phyloP scores from a whole-genome alignment of 2,113 vertebrate species.

The Puma concolor region DNA sequence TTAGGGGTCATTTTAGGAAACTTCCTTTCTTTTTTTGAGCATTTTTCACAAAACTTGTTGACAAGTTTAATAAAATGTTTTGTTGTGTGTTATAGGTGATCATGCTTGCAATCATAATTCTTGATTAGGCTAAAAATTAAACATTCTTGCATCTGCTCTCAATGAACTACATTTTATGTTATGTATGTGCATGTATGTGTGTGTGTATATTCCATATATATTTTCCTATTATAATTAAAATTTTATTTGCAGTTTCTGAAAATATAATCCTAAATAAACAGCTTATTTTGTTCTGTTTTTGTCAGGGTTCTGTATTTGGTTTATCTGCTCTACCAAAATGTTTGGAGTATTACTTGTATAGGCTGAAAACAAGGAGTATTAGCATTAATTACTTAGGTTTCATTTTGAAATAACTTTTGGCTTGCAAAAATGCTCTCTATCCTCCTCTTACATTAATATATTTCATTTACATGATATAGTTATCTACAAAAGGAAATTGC shows the following conservation, averaged over 20 bases:
- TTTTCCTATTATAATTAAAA: not conserved
- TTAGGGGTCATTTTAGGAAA: not conserved
- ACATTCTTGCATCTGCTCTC: not conserved
- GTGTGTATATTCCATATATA: not conserved
- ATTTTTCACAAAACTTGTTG: not conserved
- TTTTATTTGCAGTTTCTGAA: not conserved
- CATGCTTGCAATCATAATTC: not conserved
- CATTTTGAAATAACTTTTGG: not conserved
- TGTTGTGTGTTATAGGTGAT: not conserved
- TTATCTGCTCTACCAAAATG: not conserved
- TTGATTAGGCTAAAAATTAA: not conserved
- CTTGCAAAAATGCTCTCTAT: not conserved
- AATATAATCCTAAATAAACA: not conserved
- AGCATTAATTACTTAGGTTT: not conserved
- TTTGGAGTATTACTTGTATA: not conserved
- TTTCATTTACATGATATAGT: not conserved
- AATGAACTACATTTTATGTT: not conserved
- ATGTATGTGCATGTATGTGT: not conserved
- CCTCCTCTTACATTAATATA: not conserved
- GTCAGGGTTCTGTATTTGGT: not conserved
- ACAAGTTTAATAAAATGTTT: not conserved
- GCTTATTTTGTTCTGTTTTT: not conserved
- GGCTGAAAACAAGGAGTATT: not conserved
- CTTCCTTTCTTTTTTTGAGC: not conserved
- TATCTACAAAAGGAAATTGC: not conserved